A percentile compares a stretch with the other conserved stretches of the same genome.
Evolutionary conservation across 2,113 vertebrate species (phyloP).

Genomic region (Redunca redunca): DNA sequence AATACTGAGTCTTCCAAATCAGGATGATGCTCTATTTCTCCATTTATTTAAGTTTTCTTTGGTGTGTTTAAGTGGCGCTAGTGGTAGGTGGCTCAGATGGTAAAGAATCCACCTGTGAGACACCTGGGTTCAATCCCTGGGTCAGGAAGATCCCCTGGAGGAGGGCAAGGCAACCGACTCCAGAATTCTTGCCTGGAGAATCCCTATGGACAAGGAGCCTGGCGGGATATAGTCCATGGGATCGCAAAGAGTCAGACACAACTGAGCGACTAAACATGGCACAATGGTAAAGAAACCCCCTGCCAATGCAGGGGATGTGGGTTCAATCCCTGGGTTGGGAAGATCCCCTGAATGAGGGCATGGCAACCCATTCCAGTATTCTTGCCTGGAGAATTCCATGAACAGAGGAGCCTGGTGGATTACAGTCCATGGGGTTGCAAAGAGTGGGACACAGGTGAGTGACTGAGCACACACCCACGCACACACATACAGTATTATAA

Average conservation of each 20-base stretch:
- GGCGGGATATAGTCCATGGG: neutral
- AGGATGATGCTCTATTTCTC: neutral
- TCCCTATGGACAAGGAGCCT: neutral
- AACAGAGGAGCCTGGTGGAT: neutral
- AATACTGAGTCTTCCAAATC: neutral
- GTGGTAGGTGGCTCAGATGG: neutral
- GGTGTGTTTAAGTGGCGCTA: neutral
- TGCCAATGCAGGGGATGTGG: neutral
- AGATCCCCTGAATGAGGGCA: neutral
- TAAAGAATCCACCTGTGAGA: neutral
- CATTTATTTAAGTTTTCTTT: neutral
- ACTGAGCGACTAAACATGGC: neutral
- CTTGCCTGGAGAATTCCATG: neutral
- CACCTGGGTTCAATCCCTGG: neutral
- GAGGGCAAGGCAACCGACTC: neutral
- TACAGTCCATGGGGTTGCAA: neutral
- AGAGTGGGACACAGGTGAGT: neutral
- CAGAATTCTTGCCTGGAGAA: neutral
- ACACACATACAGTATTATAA: neutral
- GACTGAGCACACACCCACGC: neutral
- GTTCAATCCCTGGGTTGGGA: neutral
- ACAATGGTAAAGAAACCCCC: neutral
- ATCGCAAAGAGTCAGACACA: fast-evolving
- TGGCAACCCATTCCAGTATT: neutral
- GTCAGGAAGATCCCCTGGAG: neutral